Base-by-base conservation (phyloP, 1,140 invertebrate genomes). In the Drosophila funebris region DNA sequence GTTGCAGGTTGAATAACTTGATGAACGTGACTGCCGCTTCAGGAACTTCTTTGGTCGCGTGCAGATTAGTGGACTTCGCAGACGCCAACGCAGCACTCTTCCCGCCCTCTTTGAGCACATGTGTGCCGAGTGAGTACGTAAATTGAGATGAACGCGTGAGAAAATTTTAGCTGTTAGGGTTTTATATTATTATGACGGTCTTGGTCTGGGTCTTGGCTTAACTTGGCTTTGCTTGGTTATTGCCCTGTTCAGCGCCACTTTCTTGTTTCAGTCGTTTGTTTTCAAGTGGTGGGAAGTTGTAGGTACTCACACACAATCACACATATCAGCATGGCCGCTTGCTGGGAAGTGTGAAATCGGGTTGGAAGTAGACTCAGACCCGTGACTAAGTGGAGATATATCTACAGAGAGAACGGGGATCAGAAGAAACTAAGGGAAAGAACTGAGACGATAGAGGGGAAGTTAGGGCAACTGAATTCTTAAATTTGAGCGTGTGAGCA, bases 111-210 rank as follows among this genome's bases (percentile, higher is more conserved):
- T 22, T 22, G 22, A 4, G 22, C 22, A 60, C 36, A 57, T 54
- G 9, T 29, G 60, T 27, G 60, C 68, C 39, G 54, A 80, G 41
- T 41, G 68, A 63, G 77, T 58, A 67, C 74, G 61, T 85, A 78
- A 81, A 78, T 73, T 57, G 64, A 82, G 76, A 83, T 88, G 79
- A 87, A 73, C 78, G 76, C 83, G 83, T 87, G 83, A 83, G 83
- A 87, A 87, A 82, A 68, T 83, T 75, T 78, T 73, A 44, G 74
- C 58, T 37, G 63, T 50, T 61, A 44, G 70, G 62, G 43, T 50
- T 67, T 57, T 43, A 68, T 74, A 76, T 81, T 75, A 53, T 71
- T 80, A 74, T 78, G 70, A 73, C 50, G 62, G 50, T 50, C 54
- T 60, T 39, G 73, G 70, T 57, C 62, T 70, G 57, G 48, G 54